phyloP scores from a whole-genome alignment of 2,888 invertebrate genomes.

The Sarcophaga variegata region DNA sequence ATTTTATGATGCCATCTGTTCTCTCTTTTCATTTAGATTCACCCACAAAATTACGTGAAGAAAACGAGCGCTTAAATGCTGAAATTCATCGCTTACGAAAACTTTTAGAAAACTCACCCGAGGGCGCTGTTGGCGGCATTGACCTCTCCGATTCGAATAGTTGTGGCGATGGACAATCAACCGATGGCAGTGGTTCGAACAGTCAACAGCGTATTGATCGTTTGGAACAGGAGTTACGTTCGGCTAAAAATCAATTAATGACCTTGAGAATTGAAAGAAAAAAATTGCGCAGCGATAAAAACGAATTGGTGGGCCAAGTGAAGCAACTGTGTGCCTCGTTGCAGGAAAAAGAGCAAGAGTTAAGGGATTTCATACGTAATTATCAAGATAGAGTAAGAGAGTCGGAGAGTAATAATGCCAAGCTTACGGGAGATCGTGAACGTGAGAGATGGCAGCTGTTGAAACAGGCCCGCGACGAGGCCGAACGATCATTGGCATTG shows the following conservation, averaged over 20 bases:
- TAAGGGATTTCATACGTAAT: constrained; percentile 96
- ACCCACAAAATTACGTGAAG: constrained; percentile 82
- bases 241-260: constrained; percentile 81
- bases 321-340: constrained; percentile 96
- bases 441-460: constrained; percentile 94
- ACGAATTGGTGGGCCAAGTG: constrained; percentile 96
- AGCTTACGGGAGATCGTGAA: constrained; percentile 88
- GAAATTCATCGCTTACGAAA: constrained; percentile 80
- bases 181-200: constrained; percentile 77
- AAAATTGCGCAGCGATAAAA: constrained; percentile 95
- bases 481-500: constrained; percentile 92
- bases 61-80: constrained; percentile 88
- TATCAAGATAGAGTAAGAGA: constrained; percentile 95
- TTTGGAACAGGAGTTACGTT: constrained; percentile 81
- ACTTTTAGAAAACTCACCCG: constrained; percentile 84
- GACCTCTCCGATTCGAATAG: constrained; percentile 79
- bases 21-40: constrained; percentile 73
- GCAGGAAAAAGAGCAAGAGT: constrained; percentile 96
- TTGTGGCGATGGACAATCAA: constrained; percentile 82
- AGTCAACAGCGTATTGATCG: constrained; percentile 82
- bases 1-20: not conserved
- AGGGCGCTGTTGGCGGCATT: constrained; percentile 83
- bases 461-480: constrained; percentile 94
- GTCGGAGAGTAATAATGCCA: constrained; percentile 86
- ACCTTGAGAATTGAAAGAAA: constrained; percentile 95